phyloP scores from a whole-genome alignment of 2,797 vertebrate genomes.

The Scolopax bukidnonensis region DNA sequence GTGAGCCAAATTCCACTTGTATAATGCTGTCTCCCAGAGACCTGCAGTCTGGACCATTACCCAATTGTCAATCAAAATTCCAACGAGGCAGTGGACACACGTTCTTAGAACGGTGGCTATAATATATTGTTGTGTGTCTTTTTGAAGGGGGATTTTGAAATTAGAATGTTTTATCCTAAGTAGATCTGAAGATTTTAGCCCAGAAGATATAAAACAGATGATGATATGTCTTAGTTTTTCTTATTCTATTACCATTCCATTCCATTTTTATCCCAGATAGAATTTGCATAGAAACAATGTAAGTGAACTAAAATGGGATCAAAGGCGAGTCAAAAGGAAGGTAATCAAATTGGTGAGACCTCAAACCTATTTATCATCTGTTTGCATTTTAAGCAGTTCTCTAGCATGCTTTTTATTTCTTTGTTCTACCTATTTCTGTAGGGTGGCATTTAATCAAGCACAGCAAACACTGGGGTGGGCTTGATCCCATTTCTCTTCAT shows the following conservation, averaged over 20 bases:
- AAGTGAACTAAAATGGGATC: neutral
- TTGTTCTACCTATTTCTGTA: neutral
- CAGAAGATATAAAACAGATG: slow-evolving; percentile 32
- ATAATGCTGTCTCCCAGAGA: neutral
- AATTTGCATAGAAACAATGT: neutral
- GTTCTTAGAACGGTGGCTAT: neutral
- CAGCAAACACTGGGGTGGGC: neutral
- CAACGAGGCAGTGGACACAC: neutral
- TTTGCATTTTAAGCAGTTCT: neutral
- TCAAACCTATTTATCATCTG: neutral
- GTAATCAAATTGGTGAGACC: neutral
- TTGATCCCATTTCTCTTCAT: neutral
- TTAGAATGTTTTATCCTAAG: neutral
- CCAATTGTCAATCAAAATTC: slow-evolving; percentile 50
- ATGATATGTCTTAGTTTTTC: neutral
- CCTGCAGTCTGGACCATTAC: slow-evolving; percentile 12
- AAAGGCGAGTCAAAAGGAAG: neutral
- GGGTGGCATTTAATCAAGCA: neutral
- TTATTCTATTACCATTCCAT: neutral
- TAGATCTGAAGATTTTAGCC: slow-evolving; percentile 10
- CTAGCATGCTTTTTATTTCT: neutral
- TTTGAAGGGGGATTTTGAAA: neutral
- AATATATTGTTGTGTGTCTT: neutral
- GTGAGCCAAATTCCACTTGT: slow-evolving; percentile 2
- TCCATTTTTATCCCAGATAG: neutral